Evolutionary conservation across 1,140 invertebrate species (phyloP).

Genomic region (Gryllus bimaculatus): DNA sequence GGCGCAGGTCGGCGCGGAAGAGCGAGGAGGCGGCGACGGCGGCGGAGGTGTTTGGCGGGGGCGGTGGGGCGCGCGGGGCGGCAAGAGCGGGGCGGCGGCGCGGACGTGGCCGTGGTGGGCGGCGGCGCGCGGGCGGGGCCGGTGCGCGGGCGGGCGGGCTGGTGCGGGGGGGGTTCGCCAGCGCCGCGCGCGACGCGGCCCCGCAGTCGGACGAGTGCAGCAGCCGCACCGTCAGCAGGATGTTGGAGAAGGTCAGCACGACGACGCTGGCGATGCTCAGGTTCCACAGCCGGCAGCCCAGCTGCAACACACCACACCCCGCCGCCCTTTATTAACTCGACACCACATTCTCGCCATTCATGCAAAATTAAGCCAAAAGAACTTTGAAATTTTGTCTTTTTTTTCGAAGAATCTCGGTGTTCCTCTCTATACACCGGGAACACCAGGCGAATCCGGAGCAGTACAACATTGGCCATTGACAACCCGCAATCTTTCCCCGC

Average conservation of each 20-base stretch:
- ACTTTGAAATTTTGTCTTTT: no score
- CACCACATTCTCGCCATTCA: no score
- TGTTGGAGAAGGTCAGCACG: constrained; percentile 54
- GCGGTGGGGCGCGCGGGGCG: constrained; percentile 31
- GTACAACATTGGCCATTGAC: no score
- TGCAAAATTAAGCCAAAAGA: no score
- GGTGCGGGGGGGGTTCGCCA: not conserved
- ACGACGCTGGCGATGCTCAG: constrained; percentile 51
- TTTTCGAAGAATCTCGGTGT: no score
- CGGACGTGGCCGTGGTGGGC: constrained; percentile 18
- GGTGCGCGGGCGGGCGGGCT: constrained; percentile 15
- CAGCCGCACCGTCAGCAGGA: constrained; percentile 55
- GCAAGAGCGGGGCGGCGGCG: constrained; percentile 28
- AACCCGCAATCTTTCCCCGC: no score
- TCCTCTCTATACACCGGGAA: no score
- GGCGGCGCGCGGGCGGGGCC: constrained; percentile 17
- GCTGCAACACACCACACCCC: constrained; percentile 26
- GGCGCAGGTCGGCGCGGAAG: constrained; percentile 41
- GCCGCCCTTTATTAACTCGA: no score
- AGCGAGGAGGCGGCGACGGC: not conserved
- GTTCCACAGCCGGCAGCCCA: constrained; percentile 57
- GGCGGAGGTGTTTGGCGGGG: constrained; percentile 26
- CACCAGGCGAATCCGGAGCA: no score
- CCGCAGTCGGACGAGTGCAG: constrained; percentile 44
- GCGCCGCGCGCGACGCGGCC: constrained; percentile 9